These are phyloP conservation scores for Phoxinus dragarum DNA, from an alignment of 2,797 vertebrate species.

Conservation along the genomic window DNA sequence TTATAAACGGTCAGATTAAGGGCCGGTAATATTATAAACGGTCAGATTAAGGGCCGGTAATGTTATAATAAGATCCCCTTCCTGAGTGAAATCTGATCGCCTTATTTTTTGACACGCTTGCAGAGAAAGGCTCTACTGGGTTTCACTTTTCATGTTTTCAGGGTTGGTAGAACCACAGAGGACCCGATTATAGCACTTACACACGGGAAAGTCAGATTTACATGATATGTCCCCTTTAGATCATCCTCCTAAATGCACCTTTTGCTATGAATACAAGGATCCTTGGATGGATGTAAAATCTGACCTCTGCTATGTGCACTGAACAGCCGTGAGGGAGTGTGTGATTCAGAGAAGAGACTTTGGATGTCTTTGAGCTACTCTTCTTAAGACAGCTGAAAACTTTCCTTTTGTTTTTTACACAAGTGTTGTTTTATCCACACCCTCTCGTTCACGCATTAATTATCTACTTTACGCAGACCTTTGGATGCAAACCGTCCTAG, in stretches of 20 bases:
- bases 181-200: no score
- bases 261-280: slow-evolving; percentile 48
- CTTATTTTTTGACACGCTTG: no score
- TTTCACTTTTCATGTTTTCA: no score
- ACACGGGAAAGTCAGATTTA: no score
- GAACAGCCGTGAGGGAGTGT: slow-evolving; percentile 58
- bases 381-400: slow-evolving; percentile 24
- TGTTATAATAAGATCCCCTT: no score
- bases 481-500: neutral
- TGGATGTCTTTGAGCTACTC: neutral
- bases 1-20: no score
- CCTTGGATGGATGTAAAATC: slow-evolving; percentile 38
- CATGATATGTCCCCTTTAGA: neutral
- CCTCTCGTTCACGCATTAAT: neutral
- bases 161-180: no score
- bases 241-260: slow-evolving; percentile 46
- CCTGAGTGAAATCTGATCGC: no score
- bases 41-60: no score
- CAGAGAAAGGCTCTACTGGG: no score
- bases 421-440: slow-evolving; percentile 3
- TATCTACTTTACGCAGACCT: neutral
- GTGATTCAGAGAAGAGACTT: slow-evolving; percentile 41
- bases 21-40: no score
- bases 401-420: slow-evolving; percentile 19
- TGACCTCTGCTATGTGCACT: slow-evolving; percentile 54